Conservation (phyloP, 2,113 vertebrate genomes). For the Trematomus loennbergii region DNA sequence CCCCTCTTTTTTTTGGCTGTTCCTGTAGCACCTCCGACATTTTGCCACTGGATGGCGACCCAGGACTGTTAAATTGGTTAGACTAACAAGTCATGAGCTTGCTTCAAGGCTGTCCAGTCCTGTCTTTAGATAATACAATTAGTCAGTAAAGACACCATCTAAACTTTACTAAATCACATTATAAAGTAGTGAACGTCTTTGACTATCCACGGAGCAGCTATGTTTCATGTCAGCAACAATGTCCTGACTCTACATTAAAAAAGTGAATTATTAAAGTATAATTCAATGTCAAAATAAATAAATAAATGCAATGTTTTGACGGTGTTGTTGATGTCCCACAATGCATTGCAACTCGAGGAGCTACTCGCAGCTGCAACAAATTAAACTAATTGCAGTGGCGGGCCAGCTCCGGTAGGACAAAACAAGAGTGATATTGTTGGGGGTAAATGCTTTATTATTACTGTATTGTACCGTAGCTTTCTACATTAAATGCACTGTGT, state of each 20-base stretch:
- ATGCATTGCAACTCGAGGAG: not conserved
- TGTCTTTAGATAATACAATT: not conserved
- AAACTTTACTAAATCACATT: not conserved
- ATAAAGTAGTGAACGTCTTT: not conserved
- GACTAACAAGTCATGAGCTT: not conserved
- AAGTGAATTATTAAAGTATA: not conserved
- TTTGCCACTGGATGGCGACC: conserved; percentile 60
- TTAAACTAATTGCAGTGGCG: not conserved
- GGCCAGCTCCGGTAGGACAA: too few species aligned
- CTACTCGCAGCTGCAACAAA: not conserved
- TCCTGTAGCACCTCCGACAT: not conserved
- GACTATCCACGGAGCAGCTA: not conserved
- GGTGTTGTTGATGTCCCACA: conserved; percentile 7
- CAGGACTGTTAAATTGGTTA: not conserved
- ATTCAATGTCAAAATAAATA: not conserved
- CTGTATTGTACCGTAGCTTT: not conserved
- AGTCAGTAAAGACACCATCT: not conserved
- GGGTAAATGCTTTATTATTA: not conserved
- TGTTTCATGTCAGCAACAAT: not conserved
- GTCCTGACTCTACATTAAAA: not conserved
- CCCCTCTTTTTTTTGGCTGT: conserved; percentile 56
- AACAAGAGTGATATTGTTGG: not conserved
- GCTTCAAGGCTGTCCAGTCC: too few species aligned
- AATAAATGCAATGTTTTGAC: not conserved
- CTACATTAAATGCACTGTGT: not conserved